phyloP scores from a whole-genome alignment of 1,140 invertebrate species.

The Pteromalus puparum region DNA sequence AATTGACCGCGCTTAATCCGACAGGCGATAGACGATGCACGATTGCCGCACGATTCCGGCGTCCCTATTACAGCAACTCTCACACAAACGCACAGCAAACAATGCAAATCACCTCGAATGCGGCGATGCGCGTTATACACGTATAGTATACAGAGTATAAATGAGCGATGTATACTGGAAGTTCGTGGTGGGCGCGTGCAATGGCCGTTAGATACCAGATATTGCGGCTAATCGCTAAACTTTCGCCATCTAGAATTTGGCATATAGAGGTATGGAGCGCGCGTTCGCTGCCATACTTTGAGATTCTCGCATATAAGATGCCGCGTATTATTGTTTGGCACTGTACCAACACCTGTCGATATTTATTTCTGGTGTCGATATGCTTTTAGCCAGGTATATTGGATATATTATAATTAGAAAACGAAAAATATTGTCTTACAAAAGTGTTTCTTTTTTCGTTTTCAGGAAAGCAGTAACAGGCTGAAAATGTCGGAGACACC shows the following conservation, averaged over 20 bases:
- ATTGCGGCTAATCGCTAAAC: conserved; percentile 44
- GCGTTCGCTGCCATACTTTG: conserved; percentile 18
- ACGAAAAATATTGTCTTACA: neutral
- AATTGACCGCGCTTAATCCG: neutral
- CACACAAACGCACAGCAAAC: neutral
- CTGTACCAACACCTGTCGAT: neutral
- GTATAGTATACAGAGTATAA: neutral
- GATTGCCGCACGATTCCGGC: neutral
- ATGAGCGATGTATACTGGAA: neutral
- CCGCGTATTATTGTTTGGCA: neutral
- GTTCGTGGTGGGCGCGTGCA: conserved; percentile 6
- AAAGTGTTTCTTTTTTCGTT: neutral
- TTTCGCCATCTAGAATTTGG: conserved; percentile 38
- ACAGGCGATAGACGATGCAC: neutral
- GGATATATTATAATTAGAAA: neutral
- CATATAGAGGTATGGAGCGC: neutral
- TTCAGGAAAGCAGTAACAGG: neutral
- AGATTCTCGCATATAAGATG: conserved; percentile 25
- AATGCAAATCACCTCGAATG: neutral
- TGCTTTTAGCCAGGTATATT: neutral
- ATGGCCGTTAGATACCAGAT: conserved; percentile 33
- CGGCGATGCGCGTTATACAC: neutral
- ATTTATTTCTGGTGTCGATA: too few relatives aligned
- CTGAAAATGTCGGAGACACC: conserved; percentile 15
- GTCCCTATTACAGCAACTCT: neutral